Evolutionary conservation across 2,888 invertebrate species (phyloP), one percentile per base, ranked within the genome.

Genomic region (Troilus luridus): DNA sequence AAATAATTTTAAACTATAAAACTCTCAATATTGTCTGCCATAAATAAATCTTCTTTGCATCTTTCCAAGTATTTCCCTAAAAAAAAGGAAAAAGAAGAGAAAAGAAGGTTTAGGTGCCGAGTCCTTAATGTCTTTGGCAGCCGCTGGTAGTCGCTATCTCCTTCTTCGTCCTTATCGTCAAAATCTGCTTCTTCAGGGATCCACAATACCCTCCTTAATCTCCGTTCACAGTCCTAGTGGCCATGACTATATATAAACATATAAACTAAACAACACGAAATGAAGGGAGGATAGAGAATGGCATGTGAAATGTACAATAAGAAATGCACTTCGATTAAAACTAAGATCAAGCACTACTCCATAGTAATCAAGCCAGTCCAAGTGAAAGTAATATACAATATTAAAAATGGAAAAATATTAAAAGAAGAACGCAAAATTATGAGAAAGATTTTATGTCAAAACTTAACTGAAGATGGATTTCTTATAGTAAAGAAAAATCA

Each of bases 101-200:
- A 77, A 41, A 17, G 41, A 77, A 41, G 72, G 8, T 17, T 19
- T 9, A 77, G 17, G 72, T 41, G 6, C 10, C 27, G 7, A 41
- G 27, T 19, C 41, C 72, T 77, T 77, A 77, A 77, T 77, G 72
- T 0, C 27, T 77, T 67, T 77, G 72, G 72, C 72, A 77, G 72
- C 27, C 17, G 19, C 1, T 21, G 72, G 19, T 27, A 77, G 72
- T 41, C 8, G 27, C 72, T 77, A 77, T 77, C 72, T 77, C 41
- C 24, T 67, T 3, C 67, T 67, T 24, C 12, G 67, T 24, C 41
- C 72, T 77, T 77, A 77, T 77, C 72, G 72, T 41, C 17, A 6
- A 41, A 19, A 77, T 77, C 72, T 77, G 72, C 72, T 77, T 77
- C 72, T 77, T 77, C 72, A 77, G 27, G 72, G 27, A 67, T 24